phyloP scores from a whole-genome alignment of 2,888 invertebrate species.

The Calameuta pallipes region DNA sequence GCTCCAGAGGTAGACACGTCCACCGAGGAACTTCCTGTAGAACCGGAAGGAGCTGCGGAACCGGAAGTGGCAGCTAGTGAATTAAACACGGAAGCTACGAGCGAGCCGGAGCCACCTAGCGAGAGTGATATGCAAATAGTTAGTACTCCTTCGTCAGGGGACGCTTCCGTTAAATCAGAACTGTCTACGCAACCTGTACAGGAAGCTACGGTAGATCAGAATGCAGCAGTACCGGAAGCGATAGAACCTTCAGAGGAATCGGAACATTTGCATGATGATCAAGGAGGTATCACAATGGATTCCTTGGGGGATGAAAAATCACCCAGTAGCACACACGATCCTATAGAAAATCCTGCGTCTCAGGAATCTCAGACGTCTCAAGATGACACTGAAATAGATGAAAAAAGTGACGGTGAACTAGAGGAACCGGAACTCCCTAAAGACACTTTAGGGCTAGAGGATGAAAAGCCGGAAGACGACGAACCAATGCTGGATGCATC shows the following conservation, averaged over 20 bases:
- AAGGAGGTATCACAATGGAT: no score
- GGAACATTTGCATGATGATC: neutral
- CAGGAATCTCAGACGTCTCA: constrained; percentile 46
- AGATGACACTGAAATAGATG: constrained; percentile 35
- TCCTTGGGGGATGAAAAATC: no score
- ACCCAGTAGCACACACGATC: no score
- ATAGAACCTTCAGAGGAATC: neutral
- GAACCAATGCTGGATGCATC: constrained; percentile 41
- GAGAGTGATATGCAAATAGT: constrained; percentile 33
- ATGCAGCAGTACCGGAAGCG: neutral
- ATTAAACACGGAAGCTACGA: constrained; percentile 23
- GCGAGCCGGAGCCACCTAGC: constrained; percentile 28
- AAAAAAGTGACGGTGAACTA: constrained; percentile 22
- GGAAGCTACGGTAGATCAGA: constrained; percentile 4
- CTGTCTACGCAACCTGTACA: constrained; percentile 14
- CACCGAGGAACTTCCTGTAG: constrained; percentile 9
- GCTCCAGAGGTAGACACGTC: neutral
- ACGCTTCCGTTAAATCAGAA: constrained; percentile 25
- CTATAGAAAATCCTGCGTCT: constrained; percentile 25
- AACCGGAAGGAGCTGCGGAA: constrained; percentile 24
- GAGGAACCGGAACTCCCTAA: constrained; percentile 27
- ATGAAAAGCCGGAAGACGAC: constrained; percentile 34
- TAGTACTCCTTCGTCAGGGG: constrained; percentile 24
- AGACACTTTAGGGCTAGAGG: constrained; percentile 12
- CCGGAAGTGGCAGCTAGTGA: constrained; percentile 19